Base-by-base conservation (phyloP, 1,140 invertebrate species). In the Elysia chlorotica region DNA sequence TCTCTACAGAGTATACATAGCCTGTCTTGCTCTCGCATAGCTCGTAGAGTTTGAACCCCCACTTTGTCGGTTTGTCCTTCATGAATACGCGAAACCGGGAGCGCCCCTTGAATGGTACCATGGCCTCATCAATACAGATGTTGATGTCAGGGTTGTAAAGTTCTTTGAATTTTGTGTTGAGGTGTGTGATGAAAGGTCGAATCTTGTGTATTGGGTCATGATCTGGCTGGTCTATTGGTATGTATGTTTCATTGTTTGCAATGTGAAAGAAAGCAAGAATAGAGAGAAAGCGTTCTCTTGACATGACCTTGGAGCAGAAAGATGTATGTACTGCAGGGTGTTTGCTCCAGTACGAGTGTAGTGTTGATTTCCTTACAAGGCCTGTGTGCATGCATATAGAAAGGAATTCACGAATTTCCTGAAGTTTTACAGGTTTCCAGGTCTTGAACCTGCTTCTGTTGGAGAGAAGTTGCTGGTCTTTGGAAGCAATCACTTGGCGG, bases 51-150 rank as follows among this genome's bases (percentile, higher is more conserved):
- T 78, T 78, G n/a, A 78, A 37, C 0, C 78, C 76, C 78, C 76
- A 75, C 38, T 76, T 75, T 5, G 67, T 68, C 2, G 76, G 78
- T 35, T 79, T 79, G 35, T 77, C 68, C 21, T 63, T 70, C 36
- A 76, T 63, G 65, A 78, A 77, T 28, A 78, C 76, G 19, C 69
- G 75, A 41, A 77, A 71, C 6, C 36, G 10, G 14, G 61, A 25
- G 10, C 66, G 17, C 0, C 74, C 74, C 35, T 78, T 73, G 48
- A 48, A 72, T 23, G 53, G 61, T 17, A 75, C 62, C 73, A 79
- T 78, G 2, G 48, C 37, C 38, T 79, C 78, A 31, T 79, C 78
- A n/a, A 79, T 17, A 33, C 62, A 57, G 25, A 77, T 41, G 17
- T 78, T 19, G 37, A 59, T 38, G 4, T 62, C 41, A 21, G 75